Evolutionary conservation across 2,797 vertebrate species (phyloP).

Genomic region (Pangasius larnaudii): DNA sequence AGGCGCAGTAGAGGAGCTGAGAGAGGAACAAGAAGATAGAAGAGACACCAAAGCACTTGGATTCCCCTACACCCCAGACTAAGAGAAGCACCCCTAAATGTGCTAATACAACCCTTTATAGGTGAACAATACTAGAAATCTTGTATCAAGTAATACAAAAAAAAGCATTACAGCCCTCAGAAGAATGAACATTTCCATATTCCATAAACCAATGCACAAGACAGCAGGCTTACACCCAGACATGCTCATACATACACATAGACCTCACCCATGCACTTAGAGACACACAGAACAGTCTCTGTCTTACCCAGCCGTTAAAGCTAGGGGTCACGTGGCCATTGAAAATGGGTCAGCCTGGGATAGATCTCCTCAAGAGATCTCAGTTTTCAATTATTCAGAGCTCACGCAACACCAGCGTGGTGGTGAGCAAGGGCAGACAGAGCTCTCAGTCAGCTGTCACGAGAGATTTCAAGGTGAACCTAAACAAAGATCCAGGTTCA

Average conservation of each 20-base stretch:
- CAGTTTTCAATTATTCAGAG: constrained; percentile 61
- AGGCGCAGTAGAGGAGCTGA: background rate
- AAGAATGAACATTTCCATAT: constrained; percentile 21
- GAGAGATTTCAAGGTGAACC: constrained; percentile 16
- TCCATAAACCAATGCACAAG: background rate
- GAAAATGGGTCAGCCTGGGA: constrained; percentile 58
- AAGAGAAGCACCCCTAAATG: background rate
- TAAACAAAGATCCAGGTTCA: constrained; percentile 44
- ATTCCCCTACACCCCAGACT: background rate
- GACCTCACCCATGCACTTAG: constrained; percentile 40
- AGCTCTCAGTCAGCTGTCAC: constrained; percentile 35
- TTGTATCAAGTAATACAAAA: background rate
- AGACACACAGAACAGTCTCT: constrained; percentile 53
- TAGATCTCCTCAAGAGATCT: constrained; percentile 41
- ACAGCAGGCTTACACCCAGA: constrained; percentile 17
- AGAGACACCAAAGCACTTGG: background rate
- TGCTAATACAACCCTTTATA: background rate
- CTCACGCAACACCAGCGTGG: constrained; percentile 47
- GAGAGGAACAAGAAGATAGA: constrained; percentile 9
- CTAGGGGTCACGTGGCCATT: constrained; percentile 40
- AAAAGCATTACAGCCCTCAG: background rate
- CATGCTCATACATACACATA: constrained; percentile 38
- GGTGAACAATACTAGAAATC: background rate
- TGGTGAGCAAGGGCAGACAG: constrained; percentile 31
- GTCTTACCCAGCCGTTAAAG: constrained; percentile 46